A percentile compares a stretch with the other conserved stretches of the same genome.
Evolutionary conservation across 2,113 vertebrate species (phyloP).

Genomic region (Oreochromis spilurus): DNA sequence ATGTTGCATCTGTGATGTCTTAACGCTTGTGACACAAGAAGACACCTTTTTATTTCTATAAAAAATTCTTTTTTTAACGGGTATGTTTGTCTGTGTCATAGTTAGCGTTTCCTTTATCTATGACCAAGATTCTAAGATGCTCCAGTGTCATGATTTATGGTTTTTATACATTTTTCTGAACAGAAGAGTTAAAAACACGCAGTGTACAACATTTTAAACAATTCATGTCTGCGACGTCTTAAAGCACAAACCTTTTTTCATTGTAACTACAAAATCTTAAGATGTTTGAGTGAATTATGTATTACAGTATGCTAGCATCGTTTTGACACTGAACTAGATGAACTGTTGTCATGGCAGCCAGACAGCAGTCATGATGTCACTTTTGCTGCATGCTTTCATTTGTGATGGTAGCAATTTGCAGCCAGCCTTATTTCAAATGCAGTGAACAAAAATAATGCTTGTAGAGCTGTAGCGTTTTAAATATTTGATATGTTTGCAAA

Average conservation of each 20-base stretch:
- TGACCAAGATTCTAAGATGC: not conserved
- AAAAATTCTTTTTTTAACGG: not conserved
- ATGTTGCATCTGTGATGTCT: not conserved
- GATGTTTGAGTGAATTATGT: not conserved
- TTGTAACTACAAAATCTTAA: too few relatives aligned
- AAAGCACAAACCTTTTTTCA: too few relatives aligned
- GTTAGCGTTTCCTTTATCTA: not conserved
- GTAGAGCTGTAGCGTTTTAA: not conserved
- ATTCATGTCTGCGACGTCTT: too few relatives aligned
- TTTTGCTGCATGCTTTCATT: not conserved
- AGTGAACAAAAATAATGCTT: not conserved
- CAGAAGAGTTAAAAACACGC: not conserved
- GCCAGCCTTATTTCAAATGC: not conserved
- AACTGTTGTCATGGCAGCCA: not conserved
- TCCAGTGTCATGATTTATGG: not conserved
- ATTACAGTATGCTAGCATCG: not conserved
- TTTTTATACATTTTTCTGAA: not conserved
- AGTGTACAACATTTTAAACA: not conserved
- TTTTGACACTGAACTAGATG: not conserved
- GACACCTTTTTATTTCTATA: not conserved
- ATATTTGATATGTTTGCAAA: not conserved
- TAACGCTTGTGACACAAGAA: not conserved
- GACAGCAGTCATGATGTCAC: accelerated
- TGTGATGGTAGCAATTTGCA: not conserved
- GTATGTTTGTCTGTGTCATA: not conserved